Evolutionary conservation across 2,113 vertebrate species (phyloP).

Genomic region (Pan troglodytes): NHGRI_mPanTro3-v2.1_pri NC_086016.1:23993501-23994000

Average conservation of each 20-base stretch:
- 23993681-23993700: background rate
- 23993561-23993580: background rate
- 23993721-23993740: background rate
- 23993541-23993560: no score
- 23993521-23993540: background rate
- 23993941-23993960: background rate
- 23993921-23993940: background rate
- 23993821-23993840: fast-evolving
- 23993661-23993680: background rate
- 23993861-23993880: background rate
- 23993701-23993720: background rate
- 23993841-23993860: slow-evolving; percentile 56
- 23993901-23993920: fast-evolving
- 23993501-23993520: background rate
- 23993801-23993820: background rate
- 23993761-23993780: background rate
- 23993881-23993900: background rate
- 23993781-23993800: background rate
- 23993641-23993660: background rate
- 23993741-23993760: background rate
- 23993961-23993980: no score
- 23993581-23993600: background rate
- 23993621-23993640: background rate
- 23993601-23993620: background rate
- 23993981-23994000: background rate